These are phyloP conservation scores for Zoanthus sociatus DNA, from an alignment of 92 coral and sea anemone genomes.

Conservation along the genomic window DNA sequence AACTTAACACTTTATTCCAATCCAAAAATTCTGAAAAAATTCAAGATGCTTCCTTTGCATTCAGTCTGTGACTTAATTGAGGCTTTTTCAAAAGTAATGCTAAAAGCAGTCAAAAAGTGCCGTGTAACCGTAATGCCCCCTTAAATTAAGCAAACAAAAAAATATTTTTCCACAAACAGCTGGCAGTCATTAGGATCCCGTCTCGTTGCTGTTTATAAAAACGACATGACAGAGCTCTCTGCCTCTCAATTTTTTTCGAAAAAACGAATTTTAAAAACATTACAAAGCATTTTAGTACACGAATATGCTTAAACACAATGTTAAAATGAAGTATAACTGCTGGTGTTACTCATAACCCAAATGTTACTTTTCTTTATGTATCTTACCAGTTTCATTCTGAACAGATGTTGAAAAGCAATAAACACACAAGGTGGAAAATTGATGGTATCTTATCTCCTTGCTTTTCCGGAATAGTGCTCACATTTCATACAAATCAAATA, in stretches of 20 bases:
- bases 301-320: no score
- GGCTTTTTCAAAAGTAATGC: no score
- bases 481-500: constrained; percentile 21
- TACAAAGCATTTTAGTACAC: no score
- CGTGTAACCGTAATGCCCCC: no score
- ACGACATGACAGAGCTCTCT: not conserved
- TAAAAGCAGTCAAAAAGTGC: no score
- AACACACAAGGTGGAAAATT: not conserved
- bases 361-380: not conserved
- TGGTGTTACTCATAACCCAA: not conserved
- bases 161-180: not conserved
- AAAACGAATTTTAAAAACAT: no score
- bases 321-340: no score
- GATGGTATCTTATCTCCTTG: not conserved
- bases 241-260: not conserved
- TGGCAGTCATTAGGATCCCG: not conserved
- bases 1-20: no score
- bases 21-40: no score
- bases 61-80: no score
- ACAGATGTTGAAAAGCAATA: not conserved
- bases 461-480: not conserved
- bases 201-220: not conserved
- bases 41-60: no score
- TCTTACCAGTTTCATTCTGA: not conserved
- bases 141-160: no score